These are phyloP conservation scores for Gymnocypris eckloni DNA, from an alignment of 2,797 vertebrate species.

Conservation along the genomic window DNA sequence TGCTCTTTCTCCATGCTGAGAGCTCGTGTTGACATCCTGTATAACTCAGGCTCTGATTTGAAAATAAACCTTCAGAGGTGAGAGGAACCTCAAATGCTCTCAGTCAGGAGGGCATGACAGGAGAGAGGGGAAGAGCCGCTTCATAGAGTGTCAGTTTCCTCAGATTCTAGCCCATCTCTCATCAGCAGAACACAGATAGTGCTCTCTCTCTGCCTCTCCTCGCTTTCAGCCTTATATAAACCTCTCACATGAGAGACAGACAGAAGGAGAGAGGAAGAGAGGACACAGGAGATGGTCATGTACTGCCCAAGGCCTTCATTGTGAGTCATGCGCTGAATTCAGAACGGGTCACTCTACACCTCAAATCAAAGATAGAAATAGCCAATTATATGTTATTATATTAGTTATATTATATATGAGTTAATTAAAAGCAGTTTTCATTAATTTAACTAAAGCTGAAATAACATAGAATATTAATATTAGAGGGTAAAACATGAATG, in stretches of 20 bases:
- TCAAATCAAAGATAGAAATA: neutral
- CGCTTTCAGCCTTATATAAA: constrained; percentile 29
- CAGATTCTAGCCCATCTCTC: constrained; percentile 31
- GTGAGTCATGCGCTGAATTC: neutral
- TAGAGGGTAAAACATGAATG: too few species aligned
- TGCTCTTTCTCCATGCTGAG: constrained; percentile 21
- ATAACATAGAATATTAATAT: too few species aligned
- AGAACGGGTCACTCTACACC: neutral
- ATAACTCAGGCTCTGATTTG: constrained; percentile 26
- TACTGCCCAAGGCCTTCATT: constrained; percentile 18
- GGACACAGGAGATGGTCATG: constrained; percentile 14
- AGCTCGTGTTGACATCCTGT: constrained; percentile 18
- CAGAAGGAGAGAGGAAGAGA: neutral
- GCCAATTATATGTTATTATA: neutral
- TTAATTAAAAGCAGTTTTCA: too few species aligned
- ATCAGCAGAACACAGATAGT: neutral
- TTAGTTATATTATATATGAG: neutral
- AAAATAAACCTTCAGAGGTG: constrained; percentile 38
- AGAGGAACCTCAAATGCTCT: constrained; percentile 35
- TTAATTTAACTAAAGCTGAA: too few species aligned
- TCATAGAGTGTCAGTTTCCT: constrained; percentile 32
- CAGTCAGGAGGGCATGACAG: constrained; percentile 29
- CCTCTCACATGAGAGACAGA: constrained; percentile 9
- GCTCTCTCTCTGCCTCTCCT: neutral
- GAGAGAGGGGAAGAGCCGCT: neutral